Conservation (phyloP, 2,113 vertebrate species). For the Xiphophorus hellerii region DNA sequence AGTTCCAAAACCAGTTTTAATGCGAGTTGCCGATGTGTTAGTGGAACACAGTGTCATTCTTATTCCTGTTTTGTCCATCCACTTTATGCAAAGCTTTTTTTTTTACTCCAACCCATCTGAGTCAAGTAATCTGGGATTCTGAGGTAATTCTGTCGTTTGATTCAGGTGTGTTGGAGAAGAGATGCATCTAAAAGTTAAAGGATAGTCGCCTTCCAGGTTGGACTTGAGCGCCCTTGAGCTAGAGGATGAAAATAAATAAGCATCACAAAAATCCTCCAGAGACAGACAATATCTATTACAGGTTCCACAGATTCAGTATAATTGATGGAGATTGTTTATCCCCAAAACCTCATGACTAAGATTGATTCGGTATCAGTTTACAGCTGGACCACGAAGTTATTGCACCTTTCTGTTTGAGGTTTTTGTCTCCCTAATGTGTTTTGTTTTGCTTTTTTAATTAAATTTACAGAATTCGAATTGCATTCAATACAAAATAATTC, state of each 20-base stretch:
- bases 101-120: background rate
- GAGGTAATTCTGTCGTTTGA: background rate
- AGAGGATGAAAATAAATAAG: too few relatives aligned
- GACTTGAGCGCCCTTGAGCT: too few relatives aligned
- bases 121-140: background rate
- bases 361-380: too few relatives aligned
- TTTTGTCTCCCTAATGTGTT: too few relatives aligned
- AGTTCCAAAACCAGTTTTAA: background rate
- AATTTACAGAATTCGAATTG: too few relatives aligned
- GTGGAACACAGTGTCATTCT: background rate
- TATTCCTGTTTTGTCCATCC: background rate
- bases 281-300: background rate
- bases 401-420: too few relatives aligned
- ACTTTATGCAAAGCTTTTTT: background rate
- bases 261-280: background rate
- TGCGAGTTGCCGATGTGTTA: background rate
- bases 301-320: background rate
- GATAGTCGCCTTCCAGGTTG: too few relatives aligned
- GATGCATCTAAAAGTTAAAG: background rate
- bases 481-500: too few relatives aligned
- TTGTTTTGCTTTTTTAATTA: too few relatives aligned
- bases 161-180: too few relatives aligned
- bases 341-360: too few relatives aligned
- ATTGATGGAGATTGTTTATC: background rate
- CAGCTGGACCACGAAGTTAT: too few relatives aligned